phyloP scores from a whole-genome alignment of 2,797 vertebrate genomes.

The Rachycentron canadum region DNA sequence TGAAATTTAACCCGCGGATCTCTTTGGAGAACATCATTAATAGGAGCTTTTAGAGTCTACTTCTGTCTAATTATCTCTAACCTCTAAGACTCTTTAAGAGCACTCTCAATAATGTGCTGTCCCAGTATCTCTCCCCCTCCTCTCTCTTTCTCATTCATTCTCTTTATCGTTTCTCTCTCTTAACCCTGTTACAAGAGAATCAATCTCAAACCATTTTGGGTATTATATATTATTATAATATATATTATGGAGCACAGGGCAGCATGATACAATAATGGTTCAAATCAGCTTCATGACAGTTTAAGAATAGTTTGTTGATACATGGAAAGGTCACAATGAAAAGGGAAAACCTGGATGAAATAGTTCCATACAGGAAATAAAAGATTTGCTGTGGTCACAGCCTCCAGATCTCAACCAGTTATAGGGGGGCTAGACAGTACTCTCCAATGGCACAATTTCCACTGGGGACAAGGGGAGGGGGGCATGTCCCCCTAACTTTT shows the following conservation, averaged over 20 bases:
- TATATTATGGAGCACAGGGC: background rate
- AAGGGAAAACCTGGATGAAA: no score
- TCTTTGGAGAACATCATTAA: conserved; percentile 58
- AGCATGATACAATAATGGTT: background rate
- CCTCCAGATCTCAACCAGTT: background rate
- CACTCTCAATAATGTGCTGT: conserved; percentile 54
- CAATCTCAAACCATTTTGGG: background rate
- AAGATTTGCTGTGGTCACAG: no score
- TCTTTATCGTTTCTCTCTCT: conserved; percentile 6
- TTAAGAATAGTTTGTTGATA: no score
- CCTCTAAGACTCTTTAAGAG: conserved; percentile 55
- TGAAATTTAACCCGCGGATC: conserved; percentile 19
- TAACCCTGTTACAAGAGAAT: background rate
- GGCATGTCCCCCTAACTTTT: background rate
- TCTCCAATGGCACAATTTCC: background rate
- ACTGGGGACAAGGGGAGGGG: background rate
- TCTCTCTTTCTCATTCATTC: conserved; percentile 21
- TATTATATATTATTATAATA: background rate
- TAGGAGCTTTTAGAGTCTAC: conserved; percentile 57
- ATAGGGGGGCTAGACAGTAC: background rate
- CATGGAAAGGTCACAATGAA: no score
- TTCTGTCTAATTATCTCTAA: conserved; percentile 59
- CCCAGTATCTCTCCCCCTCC: background rate
- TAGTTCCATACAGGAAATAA: no score
- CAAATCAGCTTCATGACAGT: background rate